Evolutionary conservation across 2,113 vertebrate genomes (phyloP).

Genomic region (Fregata magnificens): DNA sequence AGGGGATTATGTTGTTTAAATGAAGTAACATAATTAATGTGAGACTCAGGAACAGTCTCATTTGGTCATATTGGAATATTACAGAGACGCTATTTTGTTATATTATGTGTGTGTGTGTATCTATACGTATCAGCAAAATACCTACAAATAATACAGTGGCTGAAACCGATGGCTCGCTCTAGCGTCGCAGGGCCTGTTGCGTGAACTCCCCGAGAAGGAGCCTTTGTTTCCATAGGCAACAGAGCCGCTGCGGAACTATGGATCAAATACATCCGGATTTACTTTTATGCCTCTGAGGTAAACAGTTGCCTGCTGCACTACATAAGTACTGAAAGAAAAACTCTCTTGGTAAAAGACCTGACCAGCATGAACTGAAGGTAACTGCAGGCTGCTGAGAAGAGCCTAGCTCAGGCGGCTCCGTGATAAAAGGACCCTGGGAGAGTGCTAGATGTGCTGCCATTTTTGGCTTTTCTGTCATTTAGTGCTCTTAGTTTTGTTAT

Average conservation of each 20-base stretch:
- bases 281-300: conserved; percentile 64
- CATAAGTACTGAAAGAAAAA: conserved; percentile 64
- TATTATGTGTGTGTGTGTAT: not conserved
- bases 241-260: not conserved
- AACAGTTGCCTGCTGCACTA: conserved; percentile 63
- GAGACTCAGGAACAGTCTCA: not conserved
- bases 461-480: conserved; percentile 37
- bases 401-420: not conserved
- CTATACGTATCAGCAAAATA: not conserved
- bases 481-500: not conserved
- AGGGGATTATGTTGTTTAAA: not conserved
- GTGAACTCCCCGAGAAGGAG: conserved; percentile 24
- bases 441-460: not conserved
- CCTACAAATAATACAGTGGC: not conserved
- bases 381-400: conserved; percentile 25
- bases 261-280: conserved; percentile 51
- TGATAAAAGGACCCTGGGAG: conserved; percentile 10
- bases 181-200: not conserved
- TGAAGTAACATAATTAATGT: not conserved
- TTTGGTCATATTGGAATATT: not conserved
- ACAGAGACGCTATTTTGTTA: not conserved
- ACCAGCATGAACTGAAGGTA: conserved; percentile 48
- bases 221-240: conserved; percentile 74
- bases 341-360: conserved; percentile 53
- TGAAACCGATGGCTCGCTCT: not conserved